Conservation (phyloP, 1,140 invertebrate genomes). For the Trichomalopsis sarcophagae region DNA sequence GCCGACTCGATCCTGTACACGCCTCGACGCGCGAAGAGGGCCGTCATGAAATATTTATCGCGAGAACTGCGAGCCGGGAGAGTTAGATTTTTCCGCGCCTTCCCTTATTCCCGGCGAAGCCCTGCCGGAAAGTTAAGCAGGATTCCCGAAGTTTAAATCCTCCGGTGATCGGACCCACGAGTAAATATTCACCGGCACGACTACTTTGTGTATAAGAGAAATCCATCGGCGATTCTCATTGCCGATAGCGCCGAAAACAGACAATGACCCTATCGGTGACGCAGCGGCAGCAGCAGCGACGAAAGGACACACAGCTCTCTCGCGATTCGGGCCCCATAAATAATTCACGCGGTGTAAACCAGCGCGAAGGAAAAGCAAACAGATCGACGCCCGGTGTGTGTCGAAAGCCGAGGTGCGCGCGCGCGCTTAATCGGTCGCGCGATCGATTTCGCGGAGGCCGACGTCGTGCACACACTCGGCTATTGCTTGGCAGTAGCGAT, state of each 20-base stretch:
- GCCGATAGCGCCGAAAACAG: neutral
- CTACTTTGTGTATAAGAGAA: neutral
- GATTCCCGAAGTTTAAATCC: neutral
- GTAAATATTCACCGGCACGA: too few species aligned
- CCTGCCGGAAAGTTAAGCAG: neutral
- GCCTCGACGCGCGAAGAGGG: neutral
- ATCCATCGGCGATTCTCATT: neutral
- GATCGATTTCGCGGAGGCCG: neutral
- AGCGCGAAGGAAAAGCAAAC: neutral
- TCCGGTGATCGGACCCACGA: neutral
- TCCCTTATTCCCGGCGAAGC: neutral
- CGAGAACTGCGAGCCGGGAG: neutral
- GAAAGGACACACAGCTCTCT: too few species aligned
- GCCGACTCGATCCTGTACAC: neutral
- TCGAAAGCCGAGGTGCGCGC: neutral
- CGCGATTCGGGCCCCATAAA: neutral
- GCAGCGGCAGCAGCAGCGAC: neutral
- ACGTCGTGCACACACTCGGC: neutral
- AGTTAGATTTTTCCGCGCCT: neutral
- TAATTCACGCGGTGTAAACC: neutral
- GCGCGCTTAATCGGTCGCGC: slow-evolving; percentile 14
- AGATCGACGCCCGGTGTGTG: neutral
- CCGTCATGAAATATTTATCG: slow-evolving; percentile 39
- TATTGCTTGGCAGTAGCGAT: too few species aligned
- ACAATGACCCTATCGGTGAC: too few species aligned